phyloP scores from a whole-genome alignment of 2,888 invertebrate genomes.

The Lycophotia porphyrea region DNA sequence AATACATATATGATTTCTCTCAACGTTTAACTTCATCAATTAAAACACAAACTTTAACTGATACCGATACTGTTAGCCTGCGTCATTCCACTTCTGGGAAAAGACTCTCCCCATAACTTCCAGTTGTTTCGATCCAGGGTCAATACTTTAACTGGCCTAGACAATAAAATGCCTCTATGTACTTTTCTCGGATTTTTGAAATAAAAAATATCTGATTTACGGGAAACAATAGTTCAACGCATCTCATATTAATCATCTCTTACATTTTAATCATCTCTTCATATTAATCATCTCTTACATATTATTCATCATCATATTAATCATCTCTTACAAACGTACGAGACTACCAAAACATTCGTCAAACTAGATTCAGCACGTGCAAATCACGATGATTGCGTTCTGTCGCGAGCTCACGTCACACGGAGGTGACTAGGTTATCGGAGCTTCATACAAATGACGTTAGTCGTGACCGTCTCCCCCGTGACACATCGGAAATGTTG shows the following conservation, averaged over 20 bases:
- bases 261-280: too few relatives aligned
- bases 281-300: not conserved
- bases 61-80: too few relatives aligned
- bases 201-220: too few relatives aligned
- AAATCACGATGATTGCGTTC: slow-evolving; percentile 39
- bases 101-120: too few relatives aligned
- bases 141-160: not conserved
- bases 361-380: slow-evolving; percentile 38
- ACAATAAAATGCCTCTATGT: not conserved
- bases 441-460: slow-evolving; percentile 38
- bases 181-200: not conserved
- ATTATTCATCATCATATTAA: too few relatives aligned
- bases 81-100: too few relatives aligned
- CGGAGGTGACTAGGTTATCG: slow-evolving; percentile 40
- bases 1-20: not conserved
- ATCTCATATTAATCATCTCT: not conserved
- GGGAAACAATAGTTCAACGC: not conserved
- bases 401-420: slow-evolving; percentile 30
- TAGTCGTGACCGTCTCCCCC: slow-evolving; percentile 34
- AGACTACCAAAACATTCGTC: slow-evolving; percentile 25
- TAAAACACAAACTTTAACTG: not conserved
- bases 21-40: not conserved
- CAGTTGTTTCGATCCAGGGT: too few relatives aligned
- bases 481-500: slow-evolving; percentile 24
- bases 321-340: not conserved